Conservation (phyloP, 1,140 invertebrate species). For the Elysia chlorotica region DNA sequence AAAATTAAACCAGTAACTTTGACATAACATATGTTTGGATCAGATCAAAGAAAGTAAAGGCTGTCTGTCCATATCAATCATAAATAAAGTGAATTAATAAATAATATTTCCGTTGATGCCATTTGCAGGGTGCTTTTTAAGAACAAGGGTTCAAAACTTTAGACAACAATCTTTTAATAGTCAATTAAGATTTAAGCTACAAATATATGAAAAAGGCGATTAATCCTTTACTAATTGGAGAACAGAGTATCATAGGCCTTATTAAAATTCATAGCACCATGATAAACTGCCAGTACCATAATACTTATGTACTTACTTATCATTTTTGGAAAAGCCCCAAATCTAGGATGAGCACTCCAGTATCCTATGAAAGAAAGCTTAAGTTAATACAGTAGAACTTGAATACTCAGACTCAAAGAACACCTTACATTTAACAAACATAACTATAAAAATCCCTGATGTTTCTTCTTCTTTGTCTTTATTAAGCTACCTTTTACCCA, state of each 20-base stretch:
- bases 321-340: conserved; percentile 7
- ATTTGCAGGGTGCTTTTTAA: not conserved
- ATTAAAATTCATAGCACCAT: not conserved
- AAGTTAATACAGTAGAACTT: too few relatives aligned
- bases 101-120: too few relatives aligned
- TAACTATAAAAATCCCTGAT: not conserved
- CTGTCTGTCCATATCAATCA: too few relatives aligned
- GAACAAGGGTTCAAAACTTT: not conserved
- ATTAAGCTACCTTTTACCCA: too few relatives aligned
- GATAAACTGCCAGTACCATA: not conserved
- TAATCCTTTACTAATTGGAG: too few relatives aligned
- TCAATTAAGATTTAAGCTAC: not conserved
- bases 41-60: too few relatives aligned
- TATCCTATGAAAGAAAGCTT: conserved; percentile 2
- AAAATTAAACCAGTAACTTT: too few relatives aligned
- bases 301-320: conserved; percentile 1
- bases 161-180: not conserved
- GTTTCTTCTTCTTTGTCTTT: not conserved
- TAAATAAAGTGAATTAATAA: too few relatives aligned
- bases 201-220: too few relatives aligned
- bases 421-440: too few relatives aligned
- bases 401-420: too few relatives aligned
- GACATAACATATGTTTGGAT: too few relatives aligned
- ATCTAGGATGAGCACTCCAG: conserved; percentile 9
- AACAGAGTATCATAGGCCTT: not conserved